A percentile compares a stretch with the other conserved stretches of the same genome.
Evolutionary conservation across 2,888 invertebrate genomes (phyloP).

Genomic region (Agriopis marginaria): DNA sequence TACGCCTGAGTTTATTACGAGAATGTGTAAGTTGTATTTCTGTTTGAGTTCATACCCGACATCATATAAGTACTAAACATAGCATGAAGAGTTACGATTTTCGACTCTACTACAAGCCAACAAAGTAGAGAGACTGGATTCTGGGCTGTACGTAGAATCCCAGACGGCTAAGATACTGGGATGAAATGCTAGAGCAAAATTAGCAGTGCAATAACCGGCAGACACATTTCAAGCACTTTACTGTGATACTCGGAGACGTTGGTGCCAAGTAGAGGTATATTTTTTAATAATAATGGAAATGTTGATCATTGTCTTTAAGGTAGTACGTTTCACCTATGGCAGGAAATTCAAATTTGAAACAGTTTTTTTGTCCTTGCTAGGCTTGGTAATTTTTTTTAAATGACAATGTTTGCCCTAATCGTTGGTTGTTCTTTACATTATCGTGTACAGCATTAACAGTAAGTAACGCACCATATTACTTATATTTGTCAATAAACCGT

Average conservation of each 20-base stretch:
- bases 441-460: no score
- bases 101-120: conserved; percentile 14
- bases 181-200: conserved; percentile 66
- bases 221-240: conserved; percentile 70
- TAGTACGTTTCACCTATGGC: no score
- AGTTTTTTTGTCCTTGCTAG: no score
- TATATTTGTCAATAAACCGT: no score
- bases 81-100: conserved; percentile 2
- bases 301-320: conserved; percentile 55
- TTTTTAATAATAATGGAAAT: conserved; percentile 61
- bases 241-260: conserved; percentile 56
- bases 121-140: conserved; percentile 7
- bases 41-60: conserved; percentile 12
- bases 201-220: conserved; percentile 69
- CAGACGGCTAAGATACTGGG: conserved; percentile 60
- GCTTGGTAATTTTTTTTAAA: no score
- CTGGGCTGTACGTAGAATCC: conserved; percentile 21
- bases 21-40: conserved; percentile 31
- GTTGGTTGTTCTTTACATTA: no score
- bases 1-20: conserved; percentile 12
- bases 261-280: conserved; percentile 49
- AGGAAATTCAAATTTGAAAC: no score
- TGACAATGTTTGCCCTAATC: no score
- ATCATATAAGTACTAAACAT: not conserved
- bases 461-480: no score